Evolutionary conservation across 2,797 vertebrate genomes (phyloP), one percentile per base, ranked within the genome.

Genomic region (Sebastes vulpes): DNA sequence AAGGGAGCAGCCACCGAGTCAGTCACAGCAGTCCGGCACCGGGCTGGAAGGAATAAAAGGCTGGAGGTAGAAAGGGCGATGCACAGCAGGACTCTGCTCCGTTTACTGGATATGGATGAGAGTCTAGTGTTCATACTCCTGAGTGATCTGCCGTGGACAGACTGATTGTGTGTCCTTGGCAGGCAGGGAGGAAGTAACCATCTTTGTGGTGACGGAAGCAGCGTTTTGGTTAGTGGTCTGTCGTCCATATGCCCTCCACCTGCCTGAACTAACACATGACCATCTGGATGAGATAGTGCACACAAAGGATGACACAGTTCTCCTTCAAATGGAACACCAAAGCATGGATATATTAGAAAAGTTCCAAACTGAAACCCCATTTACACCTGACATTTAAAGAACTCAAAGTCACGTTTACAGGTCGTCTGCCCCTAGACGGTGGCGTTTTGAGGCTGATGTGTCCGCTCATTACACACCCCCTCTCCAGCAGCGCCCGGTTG

Each of bases 181-280:
- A 83, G n/a, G 23, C 52, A 20, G 3, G 9, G 20, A 79, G 63
- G 64, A 75, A 65, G 66, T 20, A 59, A n/a, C 71, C 52, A 71
- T 52, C 38, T 74, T 20, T 32, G 63, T 6, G 48, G 82, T 76
- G 68, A 61, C 50, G 28, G 80, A 83, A 29, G 60, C 63, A 70
- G 54, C 59, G 57, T 67, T 77, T 77, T 46, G 63, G 72, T 72
- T 63, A 26, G 60, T 69, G 74, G 68, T 81, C 65, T 71, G 81
- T 42, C 0, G 46, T 65, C 81, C 82, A 74, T 81, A 78, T 88
- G 77, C 42, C 72, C 77, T 86, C 79, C 79, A 81, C 77, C 77
- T 81, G 83, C 65, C 72, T 53, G 5, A 63, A 75, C 75, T 16
- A 58, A 72, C 72, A 76, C 71, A 56, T 28, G 76, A 71, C 83